A percentile compares a stretch with the other conserved stretches of the same genome.
Evolutionary conservation across 2,797 vertebrate species (phyloP).

Genomic region (Cossypha caffra): DNA sequence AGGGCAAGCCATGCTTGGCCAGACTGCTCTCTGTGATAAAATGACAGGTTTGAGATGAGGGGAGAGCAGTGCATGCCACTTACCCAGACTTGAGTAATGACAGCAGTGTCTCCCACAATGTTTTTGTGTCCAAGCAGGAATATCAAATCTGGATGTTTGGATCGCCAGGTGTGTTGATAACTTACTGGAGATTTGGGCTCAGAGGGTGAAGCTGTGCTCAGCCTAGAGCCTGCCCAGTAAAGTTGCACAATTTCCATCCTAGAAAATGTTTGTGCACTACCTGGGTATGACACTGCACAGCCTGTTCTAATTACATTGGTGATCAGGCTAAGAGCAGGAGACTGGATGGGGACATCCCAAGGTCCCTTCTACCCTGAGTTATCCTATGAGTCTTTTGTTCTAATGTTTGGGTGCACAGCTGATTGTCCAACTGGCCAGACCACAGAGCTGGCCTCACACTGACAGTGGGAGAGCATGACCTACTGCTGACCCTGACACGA

Average conservation of each 20-base stretch:
- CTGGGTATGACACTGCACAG: background rate
- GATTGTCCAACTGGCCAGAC: background rate
- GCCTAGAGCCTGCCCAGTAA: background rate
- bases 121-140: background rate
- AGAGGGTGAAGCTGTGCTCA: background rate
- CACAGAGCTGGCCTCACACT: rapidly evolving
- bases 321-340: background rate
- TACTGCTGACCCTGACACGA: background rate
- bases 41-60: background rate
- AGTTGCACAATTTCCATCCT: background rate
- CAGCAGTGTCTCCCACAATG: background rate
- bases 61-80: background rate
- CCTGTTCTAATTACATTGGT: background rate
- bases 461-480: background rate
- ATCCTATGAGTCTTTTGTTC: background rate
- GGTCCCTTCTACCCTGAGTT: background rate
- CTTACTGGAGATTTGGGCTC: background rate
- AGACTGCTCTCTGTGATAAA: background rate
- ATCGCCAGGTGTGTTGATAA: background rate
- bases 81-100: background rate
- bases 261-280: background rate
- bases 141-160: background rate
- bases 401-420: background rate
- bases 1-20: background rate
- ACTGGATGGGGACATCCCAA: background rate